Percentiles rank a stretch among this genome's conserved stretches.
Conservation (phyloP, 1,140 invertebrate species). For the Pachypsylla venusta region DNA sequence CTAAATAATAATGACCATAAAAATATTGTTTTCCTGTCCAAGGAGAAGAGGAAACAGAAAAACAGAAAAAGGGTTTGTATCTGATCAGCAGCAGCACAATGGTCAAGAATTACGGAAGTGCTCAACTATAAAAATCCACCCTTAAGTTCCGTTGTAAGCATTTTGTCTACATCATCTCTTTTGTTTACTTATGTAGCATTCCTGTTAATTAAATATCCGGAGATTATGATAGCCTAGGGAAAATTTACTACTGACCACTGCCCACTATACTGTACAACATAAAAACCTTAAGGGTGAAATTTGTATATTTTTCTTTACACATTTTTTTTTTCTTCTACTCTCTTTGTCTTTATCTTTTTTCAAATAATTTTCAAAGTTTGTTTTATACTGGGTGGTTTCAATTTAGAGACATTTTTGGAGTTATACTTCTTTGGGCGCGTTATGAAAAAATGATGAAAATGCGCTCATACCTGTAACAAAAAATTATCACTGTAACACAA, state of each 20-base stretch:
- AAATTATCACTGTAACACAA: too few relatives aligned
- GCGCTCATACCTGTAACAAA: too few relatives aligned
- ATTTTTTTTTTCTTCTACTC: neutral
- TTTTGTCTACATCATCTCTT: neutral
- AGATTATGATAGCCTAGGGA: slow-evolving; percentile 8
- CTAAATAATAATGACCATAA: too few relatives aligned
- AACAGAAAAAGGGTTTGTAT: neutral
- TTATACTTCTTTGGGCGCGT: too few relatives aligned
- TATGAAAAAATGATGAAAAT: too few relatives aligned
- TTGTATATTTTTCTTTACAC: slow-evolving; percentile 2
- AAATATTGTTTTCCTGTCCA: too few relatives aligned
- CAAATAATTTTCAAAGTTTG: neutral
- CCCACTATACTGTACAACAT: neutral
- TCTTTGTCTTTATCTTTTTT: neutral
- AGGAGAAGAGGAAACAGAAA: neutral
- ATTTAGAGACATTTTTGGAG: too few relatives aligned
- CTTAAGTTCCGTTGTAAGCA: neutral
- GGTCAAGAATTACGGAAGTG: slow-evolving; percentile 5
- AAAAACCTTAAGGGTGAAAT: neutral
- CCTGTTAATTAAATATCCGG: slow-evolving; percentile 9
- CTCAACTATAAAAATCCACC: neutral
- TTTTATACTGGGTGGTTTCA: neutral
- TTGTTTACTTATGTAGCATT: slow-evolving; percentile 7
- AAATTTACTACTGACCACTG: neutral
- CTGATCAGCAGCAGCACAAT: neutral